Percentiles rank a stretch among this genome's conserved stretches.
These are phyloP conservation scores for Drosophila persimilis DNA, from an alignment of 1,140 invertebrate genomes.

Conservation along the genomic window DNA sequence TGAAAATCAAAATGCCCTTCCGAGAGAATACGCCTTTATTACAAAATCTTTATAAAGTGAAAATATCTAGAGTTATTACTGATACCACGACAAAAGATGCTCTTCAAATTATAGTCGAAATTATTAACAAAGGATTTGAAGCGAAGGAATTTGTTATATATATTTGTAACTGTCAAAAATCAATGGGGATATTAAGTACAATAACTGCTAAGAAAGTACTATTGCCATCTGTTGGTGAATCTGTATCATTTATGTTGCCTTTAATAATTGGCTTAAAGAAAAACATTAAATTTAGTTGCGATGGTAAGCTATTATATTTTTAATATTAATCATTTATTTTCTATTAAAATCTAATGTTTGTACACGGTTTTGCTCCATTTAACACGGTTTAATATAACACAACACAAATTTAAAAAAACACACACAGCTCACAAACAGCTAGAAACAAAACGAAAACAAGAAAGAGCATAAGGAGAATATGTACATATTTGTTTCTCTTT, in stretches of 20 bases:
- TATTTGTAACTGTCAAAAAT: constrained; percentile 46
- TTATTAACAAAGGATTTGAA: constrained; percentile 62
- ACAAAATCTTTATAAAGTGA: constrained; percentile 29
- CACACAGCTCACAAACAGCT: no score
- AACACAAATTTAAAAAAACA: no score
- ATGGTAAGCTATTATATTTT: constrained; percentile 29
- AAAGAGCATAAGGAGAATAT: no score
- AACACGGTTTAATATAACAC: no score
- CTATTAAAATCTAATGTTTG: no score
- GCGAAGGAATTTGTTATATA: constrained; percentile 42
- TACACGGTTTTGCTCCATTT: no score
- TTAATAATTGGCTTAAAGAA: constrained; percentile 43
- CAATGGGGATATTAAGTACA: constrained; percentile 6
- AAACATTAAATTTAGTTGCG: constrained; percentile 50
- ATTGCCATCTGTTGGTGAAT: constrained; percentile 49
- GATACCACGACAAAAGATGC: constrained; percentile 70
- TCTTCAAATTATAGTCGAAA: constrained; percentile 54
- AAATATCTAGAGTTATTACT: constrained; percentile 56
- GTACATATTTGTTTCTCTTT: no score
- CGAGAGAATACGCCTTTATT: constrained; percentile 39
- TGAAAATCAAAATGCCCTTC: constrained; percentile 64
- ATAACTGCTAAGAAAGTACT: constrained; percentile 29
- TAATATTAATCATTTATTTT: no score
- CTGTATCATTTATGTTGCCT: constrained; percentile 48
- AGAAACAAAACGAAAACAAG: no score